phyloP scores from a whole-genome alignment of 2,113 vertebrate genomes.

The Rhinichthys klamathensis region DNA sequence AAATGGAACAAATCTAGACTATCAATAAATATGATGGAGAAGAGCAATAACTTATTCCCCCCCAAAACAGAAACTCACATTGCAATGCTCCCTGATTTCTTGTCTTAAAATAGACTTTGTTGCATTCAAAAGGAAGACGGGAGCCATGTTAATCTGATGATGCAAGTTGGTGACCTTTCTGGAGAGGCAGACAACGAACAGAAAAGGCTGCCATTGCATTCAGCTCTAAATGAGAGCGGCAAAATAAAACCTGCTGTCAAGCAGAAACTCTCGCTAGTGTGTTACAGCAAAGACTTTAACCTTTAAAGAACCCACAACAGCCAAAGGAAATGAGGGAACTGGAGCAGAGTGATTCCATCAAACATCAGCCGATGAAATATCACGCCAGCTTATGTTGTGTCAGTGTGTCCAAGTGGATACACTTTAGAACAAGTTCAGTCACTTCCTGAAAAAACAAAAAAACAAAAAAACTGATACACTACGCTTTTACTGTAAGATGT shows the following conservation, averaged over 20 bases:
- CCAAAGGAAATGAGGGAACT: constrained; percentile 1
- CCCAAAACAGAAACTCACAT: neutral
- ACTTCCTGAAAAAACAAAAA: neutral
- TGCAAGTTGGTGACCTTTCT: constrained; percentile 20
- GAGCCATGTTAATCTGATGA: constrained; percentile 9
- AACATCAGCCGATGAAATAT: constrained; percentile 8
- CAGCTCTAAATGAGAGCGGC: neutral
- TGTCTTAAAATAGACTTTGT: neutral
- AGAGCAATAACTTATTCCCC: neutral
- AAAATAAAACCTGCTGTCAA: neutral
- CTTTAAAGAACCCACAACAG: constrained; percentile 18
- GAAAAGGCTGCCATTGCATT: neutral
- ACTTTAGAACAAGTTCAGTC: neutral
- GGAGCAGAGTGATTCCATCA: constrained; percentile 14
- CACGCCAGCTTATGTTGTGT: neutral
- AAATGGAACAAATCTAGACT: neutral
- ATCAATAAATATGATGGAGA: neutral
- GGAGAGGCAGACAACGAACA: neutral
- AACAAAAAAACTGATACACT: too few relatives aligned
- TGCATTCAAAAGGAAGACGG: neutral
- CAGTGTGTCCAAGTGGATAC: neutral
- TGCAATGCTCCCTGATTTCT: neutral
- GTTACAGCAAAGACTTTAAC: neutral
- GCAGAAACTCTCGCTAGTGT: neutral
- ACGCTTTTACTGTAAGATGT: neutral